These are phyloP conservation scores for Tetragonula carbonaria DNA, from an alignment of 2,888 invertebrate genomes.

Conservation along the genomic window DNA sequence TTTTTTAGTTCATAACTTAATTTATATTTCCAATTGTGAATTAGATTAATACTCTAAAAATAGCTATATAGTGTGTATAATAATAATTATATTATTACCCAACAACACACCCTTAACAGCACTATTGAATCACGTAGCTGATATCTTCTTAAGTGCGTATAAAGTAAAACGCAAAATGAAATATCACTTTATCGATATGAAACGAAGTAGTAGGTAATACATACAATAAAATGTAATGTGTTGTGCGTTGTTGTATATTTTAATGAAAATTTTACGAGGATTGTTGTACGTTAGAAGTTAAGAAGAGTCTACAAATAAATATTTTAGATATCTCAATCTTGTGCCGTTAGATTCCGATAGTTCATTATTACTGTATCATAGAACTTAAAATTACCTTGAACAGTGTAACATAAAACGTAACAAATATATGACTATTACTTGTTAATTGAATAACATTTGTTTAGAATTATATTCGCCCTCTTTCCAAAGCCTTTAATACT, in stretches of 20 bases:
- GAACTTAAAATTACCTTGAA: slow-evolving; percentile 27
- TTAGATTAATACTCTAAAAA: neutral
- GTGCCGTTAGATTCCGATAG: slow-evolving; percentile 26
- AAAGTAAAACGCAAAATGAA: slow-evolving; percentile 5
- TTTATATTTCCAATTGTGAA: slow-evolving; percentile 3
- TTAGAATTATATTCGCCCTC: slow-evolving; percentile 37
- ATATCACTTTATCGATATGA: slow-evolving; percentile 18
- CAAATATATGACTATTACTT: slow-evolving; percentile 63
- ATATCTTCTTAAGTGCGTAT: slow-evolving; percentile 11
- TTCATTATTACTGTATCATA: slow-evolving; percentile 39
- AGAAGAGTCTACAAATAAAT: slow-evolving; percentile 37
- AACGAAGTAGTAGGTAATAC: slow-evolving; percentile 28
- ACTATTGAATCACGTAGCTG: neutral
- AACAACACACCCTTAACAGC: slow-evolving; percentile 19
- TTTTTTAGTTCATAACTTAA: slow-evolving; percentile 9
- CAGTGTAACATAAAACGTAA: slow-evolving; percentile 52
- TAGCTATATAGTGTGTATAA: neutral
- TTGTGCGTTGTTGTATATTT: slow-evolving; percentile 53
- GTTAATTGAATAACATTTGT: slow-evolving; percentile 45
- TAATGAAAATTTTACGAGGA: slow-evolving; percentile 57
- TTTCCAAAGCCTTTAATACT: slow-evolving; percentile 38
- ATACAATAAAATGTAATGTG: slow-evolving; percentile 23
- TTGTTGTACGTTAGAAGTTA: slow-evolving; percentile 46
- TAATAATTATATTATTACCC: neutral
- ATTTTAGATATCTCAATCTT: slow-evolving; percentile 31